These are phyloP conservation scores for Eristalinus aeneus DNA, from an alignment of 2,888 invertebrate genomes.

Conservation along the genomic window DNA sequence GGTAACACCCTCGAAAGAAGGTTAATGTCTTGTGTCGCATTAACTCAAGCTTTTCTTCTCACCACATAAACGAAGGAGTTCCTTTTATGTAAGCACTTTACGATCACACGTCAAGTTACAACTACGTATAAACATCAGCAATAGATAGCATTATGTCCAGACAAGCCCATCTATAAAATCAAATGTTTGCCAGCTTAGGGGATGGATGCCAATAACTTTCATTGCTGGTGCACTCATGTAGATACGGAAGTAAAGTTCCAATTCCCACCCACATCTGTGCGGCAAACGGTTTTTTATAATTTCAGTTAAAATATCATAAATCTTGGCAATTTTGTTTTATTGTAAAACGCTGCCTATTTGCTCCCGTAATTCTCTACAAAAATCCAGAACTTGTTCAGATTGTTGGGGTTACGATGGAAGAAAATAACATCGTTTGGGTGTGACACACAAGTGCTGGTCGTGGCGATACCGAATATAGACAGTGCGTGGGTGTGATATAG, in stretches of 20 bases:
- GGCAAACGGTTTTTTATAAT: not conserved
- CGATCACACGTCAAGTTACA: not conserved
- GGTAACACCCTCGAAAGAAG: not conserved
- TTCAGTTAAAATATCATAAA: constrained; percentile 8
- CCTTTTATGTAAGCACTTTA: not conserved
- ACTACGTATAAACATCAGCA: not conserved
- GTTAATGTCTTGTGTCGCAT: not conserved
- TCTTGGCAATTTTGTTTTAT: constrained; percentile 21
- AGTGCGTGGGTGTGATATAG: not conserved
- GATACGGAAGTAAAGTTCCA: not conserved
- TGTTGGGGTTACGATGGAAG: not conserved
- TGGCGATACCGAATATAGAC: not conserved
- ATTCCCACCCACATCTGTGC: not conserved
- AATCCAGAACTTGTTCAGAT: constrained; percentile 1
- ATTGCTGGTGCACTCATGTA: not conserved
- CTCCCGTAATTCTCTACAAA: not conserved
- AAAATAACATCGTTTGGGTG: constrained; percentile 25
- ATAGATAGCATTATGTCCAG: constrained; percentile 8
- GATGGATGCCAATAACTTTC: not conserved
- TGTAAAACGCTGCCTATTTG: not conserved
- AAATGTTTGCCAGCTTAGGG: not conserved
- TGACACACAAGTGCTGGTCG: constrained; percentile 8
- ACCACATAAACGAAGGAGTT: not conserved
- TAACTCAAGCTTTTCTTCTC: not conserved
- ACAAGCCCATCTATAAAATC: not conserved